Evolutionary conservation across 2,888 invertebrate species (phyloP).

Genomic region (Lithophane leautieri): DNA sequence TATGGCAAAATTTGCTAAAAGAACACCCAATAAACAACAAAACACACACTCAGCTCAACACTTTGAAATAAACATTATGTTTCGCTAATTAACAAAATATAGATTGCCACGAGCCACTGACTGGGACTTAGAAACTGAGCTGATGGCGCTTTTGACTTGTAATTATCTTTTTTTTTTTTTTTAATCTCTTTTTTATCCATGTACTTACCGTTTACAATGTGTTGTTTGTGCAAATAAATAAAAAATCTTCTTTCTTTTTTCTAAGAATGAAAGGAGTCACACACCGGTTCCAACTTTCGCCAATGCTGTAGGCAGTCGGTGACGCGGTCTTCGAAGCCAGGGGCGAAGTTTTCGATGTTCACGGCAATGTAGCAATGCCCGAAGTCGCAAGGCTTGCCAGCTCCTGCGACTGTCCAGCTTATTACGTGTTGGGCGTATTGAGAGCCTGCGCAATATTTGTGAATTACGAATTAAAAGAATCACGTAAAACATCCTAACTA

Average conservation of each 20-base stretch:
- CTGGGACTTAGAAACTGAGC: not conserved
- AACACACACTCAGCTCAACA: not conserved
- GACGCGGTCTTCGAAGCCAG: conserved; percentile 10
- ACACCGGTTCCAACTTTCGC: conserved; percentile 22
- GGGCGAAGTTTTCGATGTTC: conserved; percentile 20
- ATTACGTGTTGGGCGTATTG: conserved; percentile 13
- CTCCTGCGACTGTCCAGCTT: not conserved
- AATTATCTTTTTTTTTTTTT: not conserved
- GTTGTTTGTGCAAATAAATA: not conserved
- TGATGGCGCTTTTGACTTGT: not conserved
- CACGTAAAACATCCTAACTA: too few relatives aligned
- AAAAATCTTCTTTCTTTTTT: not conserved
- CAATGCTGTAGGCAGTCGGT: conserved; percentile 24
- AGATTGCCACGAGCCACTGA: not conserved
- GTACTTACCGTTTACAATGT: not conserved
- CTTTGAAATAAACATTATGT: not conserved
- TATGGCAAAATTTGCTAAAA: not conserved
- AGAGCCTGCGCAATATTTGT: conserved; percentile 6
- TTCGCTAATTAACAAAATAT: not conserved
- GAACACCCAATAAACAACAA: too few relatives aligned
- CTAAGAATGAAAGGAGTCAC: not conserved
- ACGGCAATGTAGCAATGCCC: conserved; percentile 25
- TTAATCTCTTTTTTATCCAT: not conserved
- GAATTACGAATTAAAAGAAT: not conserved
- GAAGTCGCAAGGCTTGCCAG: not conserved